phyloP scores from a whole-genome alignment of 1,140 invertebrate genomes.

The Brachionus rubens region DNA sequence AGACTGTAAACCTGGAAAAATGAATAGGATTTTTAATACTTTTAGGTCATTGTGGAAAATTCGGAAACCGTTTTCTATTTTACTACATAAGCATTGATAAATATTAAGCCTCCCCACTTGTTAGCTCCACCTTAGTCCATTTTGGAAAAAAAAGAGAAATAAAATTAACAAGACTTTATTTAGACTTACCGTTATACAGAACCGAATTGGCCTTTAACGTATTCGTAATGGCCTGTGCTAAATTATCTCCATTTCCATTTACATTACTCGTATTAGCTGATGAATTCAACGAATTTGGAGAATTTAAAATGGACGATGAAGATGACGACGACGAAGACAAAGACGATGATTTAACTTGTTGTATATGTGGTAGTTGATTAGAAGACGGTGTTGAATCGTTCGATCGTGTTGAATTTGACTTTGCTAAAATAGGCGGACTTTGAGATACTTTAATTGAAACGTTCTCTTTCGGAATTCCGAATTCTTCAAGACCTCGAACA shows the following conservation, averaged over 20 bases:
- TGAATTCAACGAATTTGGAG: constrained; percentile 20
- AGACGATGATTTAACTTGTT: constrained; percentile 34
- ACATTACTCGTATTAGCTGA: constrained; percentile 11
- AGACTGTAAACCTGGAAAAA: no score
- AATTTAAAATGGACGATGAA: constrained; percentile 44
- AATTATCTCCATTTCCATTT: not conserved
- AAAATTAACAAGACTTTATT: not conserved
- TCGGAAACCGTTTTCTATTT: no score
- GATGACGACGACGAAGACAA: constrained; percentile 32
- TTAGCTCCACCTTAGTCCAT: not conserved
- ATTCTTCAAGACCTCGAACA: constrained; percentile 63
- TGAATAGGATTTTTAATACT: no score
- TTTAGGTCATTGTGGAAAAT: no score
- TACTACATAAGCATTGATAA: no score
- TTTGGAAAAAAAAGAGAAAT: not conserved
- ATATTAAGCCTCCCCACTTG: no score
- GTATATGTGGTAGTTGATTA: constrained; percentile 21
- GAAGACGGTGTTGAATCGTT: not conserved
- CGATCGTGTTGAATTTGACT: not conserved
- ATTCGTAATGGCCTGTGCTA: not conserved
- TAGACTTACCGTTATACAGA: constrained; percentile 27
- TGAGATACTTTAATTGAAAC: not conserved
- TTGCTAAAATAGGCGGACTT: not conserved
- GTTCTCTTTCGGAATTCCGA: constrained; percentile 12
- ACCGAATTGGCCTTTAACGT: constrained; percentile 13